These are phyloP conservation scores for Whitmania pigra DNA, from an alignment of 1,140 invertebrate species.

Conservation along the genomic window DNA sequence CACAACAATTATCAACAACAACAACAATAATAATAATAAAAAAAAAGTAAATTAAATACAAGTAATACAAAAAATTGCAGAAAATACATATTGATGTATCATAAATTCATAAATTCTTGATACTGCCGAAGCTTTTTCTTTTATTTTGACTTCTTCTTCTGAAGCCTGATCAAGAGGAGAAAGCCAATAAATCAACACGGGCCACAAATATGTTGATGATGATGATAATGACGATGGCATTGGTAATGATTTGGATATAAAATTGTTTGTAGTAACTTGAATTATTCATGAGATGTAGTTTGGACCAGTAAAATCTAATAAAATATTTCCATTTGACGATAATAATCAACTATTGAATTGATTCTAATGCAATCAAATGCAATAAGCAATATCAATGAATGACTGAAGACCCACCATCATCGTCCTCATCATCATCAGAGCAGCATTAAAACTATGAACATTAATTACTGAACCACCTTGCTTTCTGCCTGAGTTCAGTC, in stretches of 20 bases:
- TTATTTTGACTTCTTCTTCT: conserved; percentile 8
- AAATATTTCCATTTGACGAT: neutral
- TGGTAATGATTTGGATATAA: too few relatives aligned
- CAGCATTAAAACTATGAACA: neutral
- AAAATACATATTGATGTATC: too few relatives aligned
- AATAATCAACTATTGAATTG: too few relatives aligned
- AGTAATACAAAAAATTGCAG: too few relatives aligned
- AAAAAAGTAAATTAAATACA: too few relatives aligned
- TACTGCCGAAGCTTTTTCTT: neutral
- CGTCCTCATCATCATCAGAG: neutral
- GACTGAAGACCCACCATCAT: neutral
- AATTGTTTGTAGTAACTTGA: too few relatives aligned
- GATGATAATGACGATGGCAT: too few relatives aligned
- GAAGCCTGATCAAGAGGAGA: neutral
- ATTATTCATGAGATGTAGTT: neutral
- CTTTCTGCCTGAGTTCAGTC: conserved; percentile 7
- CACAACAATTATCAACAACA: too few relatives aligned
- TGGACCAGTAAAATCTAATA: neutral
- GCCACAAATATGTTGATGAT: too few relatives aligned
- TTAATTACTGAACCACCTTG: conserved; percentile 4
- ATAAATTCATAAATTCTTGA: too few relatives aligned
- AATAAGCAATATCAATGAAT: neutral
- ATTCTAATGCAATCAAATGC: neutral
- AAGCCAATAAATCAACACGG: neutral
- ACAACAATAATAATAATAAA: too few relatives aligned